phyloP scores from a whole-genome alignment of 2,113 vertebrate genomes.

The Otus sunia region DNA sequence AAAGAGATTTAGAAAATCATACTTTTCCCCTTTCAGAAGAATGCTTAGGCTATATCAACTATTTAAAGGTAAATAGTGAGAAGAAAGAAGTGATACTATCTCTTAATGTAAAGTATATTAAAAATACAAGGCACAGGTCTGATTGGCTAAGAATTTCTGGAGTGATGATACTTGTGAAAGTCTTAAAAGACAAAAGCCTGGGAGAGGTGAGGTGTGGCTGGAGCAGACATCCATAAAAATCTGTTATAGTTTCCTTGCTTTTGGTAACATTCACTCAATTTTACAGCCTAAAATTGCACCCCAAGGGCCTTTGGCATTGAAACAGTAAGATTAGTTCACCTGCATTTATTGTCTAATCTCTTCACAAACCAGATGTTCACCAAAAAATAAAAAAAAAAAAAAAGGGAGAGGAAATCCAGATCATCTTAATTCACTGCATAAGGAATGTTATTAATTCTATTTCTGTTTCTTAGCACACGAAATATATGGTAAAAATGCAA shows the following conservation, averaged over 20 bases:
- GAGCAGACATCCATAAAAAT: not conserved
- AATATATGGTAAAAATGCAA: not conserved
- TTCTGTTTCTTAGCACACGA: not conserved
- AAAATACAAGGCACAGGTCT: not conserved
- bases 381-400: not conserved
- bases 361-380: not conserved
- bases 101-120: not conserved
- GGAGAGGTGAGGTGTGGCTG: not conserved
- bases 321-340: not conserved
- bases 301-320: not conserved
- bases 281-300: not conserved
- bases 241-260: not conserved
- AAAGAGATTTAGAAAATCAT: not conserved
- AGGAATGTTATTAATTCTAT: not conserved
- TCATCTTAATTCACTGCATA: not conserved
- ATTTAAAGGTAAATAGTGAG: not conserved
- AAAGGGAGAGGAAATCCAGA: not conserved
- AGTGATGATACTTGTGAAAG: not conserved
- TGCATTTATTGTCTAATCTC: not conserved
- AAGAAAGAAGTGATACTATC: not conserved
- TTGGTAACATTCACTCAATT: not conserved
- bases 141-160: not conserved
- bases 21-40: not conserved
- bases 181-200: not conserved
- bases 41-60: not conserved